These are phyloP conservation scores for Drosophila sechellia DNA, from an alignment of 1,140 invertebrate species.

Conservation along the genomic window DNA sequence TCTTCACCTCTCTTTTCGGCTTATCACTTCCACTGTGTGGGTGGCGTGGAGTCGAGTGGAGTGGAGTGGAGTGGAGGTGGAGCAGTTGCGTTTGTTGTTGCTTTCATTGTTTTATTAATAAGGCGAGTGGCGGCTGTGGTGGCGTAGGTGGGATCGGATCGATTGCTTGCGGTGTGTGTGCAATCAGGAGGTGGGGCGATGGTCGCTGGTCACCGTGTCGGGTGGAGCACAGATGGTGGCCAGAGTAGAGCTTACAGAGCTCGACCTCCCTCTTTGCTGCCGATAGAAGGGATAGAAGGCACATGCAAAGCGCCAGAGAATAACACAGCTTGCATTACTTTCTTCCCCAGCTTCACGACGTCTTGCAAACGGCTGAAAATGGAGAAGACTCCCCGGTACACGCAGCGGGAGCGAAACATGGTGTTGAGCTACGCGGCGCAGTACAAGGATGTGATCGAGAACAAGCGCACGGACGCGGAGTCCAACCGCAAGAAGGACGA, in stretches of 20 bases:
- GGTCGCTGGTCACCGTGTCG: too few species aligned
- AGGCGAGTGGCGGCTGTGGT: conserved; percentile 33
- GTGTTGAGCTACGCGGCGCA: conserved; percentile 81
- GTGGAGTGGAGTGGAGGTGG: not conserved
- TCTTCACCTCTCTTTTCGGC: conserved; percentile 24
- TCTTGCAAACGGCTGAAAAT: conserved; percentile 83
- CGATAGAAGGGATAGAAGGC: too few species aligned
- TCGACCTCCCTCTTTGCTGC: too few species aligned
- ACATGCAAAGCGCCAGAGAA: too few species aligned
- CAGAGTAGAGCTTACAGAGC: not conserved
- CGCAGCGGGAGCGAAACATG: conserved; percentile 84
- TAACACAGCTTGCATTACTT: not conserved
- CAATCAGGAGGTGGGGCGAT: not conserved
- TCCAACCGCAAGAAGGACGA: conserved; percentile 84
- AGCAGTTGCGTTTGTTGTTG: conserved; percentile 10
- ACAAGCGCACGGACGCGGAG: conserved; percentile 83
- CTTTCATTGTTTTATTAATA: conserved; percentile 63
- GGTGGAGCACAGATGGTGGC: not conserved
- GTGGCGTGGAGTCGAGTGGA: conserved; percentile 1
- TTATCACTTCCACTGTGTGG: conserved; percentile 50
- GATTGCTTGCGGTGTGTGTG: not conserved
- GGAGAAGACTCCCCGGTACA: conserved; percentile 84
- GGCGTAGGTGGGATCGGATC: not conserved
- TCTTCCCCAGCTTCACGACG: conserved; percentile 75
- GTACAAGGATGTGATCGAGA: conserved; percentile 83